Evolutionary conservation across 2,797 vertebrate species (phyloP).

Genomic region (Propithecus perrieri): DNA sequence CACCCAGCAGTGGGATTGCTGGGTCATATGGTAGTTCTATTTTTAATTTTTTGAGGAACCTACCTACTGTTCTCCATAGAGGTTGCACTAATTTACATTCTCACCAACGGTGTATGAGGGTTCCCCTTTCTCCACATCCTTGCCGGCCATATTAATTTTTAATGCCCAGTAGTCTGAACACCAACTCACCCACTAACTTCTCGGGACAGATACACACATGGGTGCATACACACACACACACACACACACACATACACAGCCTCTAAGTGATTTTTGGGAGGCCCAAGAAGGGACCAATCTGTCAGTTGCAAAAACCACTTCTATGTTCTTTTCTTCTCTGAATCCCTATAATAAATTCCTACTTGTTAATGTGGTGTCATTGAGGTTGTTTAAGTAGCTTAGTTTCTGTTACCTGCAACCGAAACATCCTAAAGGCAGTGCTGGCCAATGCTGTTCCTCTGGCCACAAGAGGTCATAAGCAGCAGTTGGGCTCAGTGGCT

Average conservation of each 20-base stretch:
- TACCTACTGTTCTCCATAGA: too few species aligned
- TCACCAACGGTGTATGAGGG: too few species aligned
- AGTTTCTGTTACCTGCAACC: background rate
- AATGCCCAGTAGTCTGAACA: background rate
- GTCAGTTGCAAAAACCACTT: background rate
- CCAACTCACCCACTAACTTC: background rate
- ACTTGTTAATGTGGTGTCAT: background rate
- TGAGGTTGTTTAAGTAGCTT: background rate
- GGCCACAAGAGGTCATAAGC: background rate
- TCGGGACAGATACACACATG: background rate
- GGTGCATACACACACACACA: background rate
- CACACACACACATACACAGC: background rate
- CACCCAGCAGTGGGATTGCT: background rate
- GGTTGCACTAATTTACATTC: too few species aligned
- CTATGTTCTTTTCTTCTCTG: background rate
- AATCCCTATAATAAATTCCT: background rate
- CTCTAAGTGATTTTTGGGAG: background rate
- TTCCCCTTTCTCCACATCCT: too few species aligned
- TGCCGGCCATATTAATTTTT: background rate
- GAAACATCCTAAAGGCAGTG: background rate
- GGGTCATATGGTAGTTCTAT: background rate
- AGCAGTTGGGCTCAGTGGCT: background rate
- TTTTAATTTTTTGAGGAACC: background rate
- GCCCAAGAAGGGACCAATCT: background rate
- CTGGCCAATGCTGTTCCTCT: background rate